Percentiles rank a stretch among this genome's conserved stretches.
Evolutionary conservation across 2,888 invertebrate species (phyloP).

Genomic region (Muscina levida): DNA sequence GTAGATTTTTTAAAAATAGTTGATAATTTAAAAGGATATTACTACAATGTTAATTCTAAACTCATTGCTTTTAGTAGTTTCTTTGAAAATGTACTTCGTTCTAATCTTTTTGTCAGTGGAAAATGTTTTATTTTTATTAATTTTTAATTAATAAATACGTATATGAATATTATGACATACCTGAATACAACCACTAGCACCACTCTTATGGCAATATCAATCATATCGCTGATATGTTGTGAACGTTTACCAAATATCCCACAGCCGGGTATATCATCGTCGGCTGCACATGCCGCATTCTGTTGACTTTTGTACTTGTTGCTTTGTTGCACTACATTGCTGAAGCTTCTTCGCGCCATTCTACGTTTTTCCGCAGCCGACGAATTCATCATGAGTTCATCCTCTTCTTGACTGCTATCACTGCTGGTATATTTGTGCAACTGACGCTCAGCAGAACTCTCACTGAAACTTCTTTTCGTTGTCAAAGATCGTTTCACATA

Average conservation of each 20-base stretch:
- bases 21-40: too few relatives aligned
- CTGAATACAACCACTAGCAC: conserved; percentile 81
- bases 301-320: conserved; percentile 52
- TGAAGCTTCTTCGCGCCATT: conserved; percentile 55
- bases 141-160: too few relatives aligned
- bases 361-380: conserved; percentile 53
- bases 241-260: conserved; percentile 50
- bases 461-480: conserved; percentile 70
- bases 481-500: conserved; percentile 52
- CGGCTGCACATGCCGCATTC: conserved; percentile 10
- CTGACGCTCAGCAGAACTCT: conserved; percentile 72
- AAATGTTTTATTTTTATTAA: too few relatives aligned
- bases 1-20: too few relatives aligned
- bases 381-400: conserved; percentile 54
- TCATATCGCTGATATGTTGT: conserved; percentile 72
- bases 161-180: conserved; percentile 80
- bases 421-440: conserved; percentile 54
- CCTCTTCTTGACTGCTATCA: conserved; percentile 50
- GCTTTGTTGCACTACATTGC: conserved; percentile 43
- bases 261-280: conserved; percentile 35
- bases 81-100: too few relatives aligned
- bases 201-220: conserved; percentile 82
- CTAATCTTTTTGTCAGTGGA: too few relatives aligned
- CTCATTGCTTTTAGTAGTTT: too few relatives aligned
- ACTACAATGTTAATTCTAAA: too few relatives aligned